phyloP scores from a whole-genome alignment of 2,113 vertebrate genomes.

The Salvelinus sp. region DNA sequence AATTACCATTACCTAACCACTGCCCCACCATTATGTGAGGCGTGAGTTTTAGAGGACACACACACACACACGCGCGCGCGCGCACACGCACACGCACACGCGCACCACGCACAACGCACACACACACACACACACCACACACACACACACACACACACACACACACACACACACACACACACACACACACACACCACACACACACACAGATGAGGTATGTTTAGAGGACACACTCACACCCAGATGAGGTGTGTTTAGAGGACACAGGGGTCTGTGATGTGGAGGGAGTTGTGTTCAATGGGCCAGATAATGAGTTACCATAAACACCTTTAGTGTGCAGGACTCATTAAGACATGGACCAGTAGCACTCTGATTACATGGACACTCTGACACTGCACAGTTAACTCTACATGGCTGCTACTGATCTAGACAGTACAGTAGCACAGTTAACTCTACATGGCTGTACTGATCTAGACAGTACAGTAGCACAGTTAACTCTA shows the following conservation, averaged over 20 bases:
- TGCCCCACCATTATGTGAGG: background rate
- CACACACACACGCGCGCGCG: constrained; percentile 29
- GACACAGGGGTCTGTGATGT: constrained; percentile 71
- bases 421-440: background rate
- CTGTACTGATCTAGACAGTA: too few species aligned
- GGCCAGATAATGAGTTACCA: constrained; percentile 78
- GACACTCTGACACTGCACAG: background rate
- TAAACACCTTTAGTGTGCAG: constrained; percentile 74
- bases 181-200: constrained; percentile 14
- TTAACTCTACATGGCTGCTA: background rate
- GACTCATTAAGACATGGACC: constrained; percentile 61
- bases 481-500: too few species aligned
- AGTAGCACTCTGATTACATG: constrained; percentile 4
- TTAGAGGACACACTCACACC: constrained; percentile 53
- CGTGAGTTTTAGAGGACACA: background rate
- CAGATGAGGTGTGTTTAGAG: constrained; percentile 65
- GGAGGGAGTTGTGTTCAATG: constrained; percentile 76
- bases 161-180: constrained; percentile 13
- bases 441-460: too few species aligned
- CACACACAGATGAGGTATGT: constrained; percentile 50
- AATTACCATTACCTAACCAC: constrained; percentile 5
- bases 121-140: background rate
- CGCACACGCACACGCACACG: constrained; percentile 3
- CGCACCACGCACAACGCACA: constrained; percentile 7
- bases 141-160: constrained; percentile 29